Base-by-base conservation (phyloP, 2,797 vertebrate species). In the Ptychadena robeensis region DNA sequence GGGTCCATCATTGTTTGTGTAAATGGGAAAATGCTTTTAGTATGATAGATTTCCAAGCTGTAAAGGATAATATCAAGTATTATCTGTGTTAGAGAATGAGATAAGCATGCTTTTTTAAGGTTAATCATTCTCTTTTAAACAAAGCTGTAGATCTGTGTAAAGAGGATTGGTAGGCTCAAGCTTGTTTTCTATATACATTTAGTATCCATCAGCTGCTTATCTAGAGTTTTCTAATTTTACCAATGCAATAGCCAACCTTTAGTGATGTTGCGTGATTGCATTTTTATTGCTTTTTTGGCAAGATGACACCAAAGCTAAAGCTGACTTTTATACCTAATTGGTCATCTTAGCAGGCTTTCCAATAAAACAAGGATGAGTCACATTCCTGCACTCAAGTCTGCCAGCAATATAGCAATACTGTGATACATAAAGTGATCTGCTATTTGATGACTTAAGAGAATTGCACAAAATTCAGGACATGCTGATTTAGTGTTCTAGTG, bases 401-500 rank as follows among this genome's bases (percentile, higher is more conserved):
- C 88, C 89, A 91, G 85, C 65, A 88, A 88, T 88, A 89, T 86
- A 38, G 37, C 14, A 84, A 69, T 69, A 74, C 70, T 87, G 57
- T 70, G 87, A 87, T 88, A 87, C 86, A 82, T 89, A 92, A 88
- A 91, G 90, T 90, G 91, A 91, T 92, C 87, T 88, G 37, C 92
- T 91, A 87, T 88, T 37, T 35, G 86, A 87, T 89, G 90, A 90
- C 88, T 85, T 86, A 86, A 82, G 86, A 88, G 84, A 87, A 87
- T 83, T 85, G 86, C 77, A 85, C 87, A 90, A 53, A 88, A 87
- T 86, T 57, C 32, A 59, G 79, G 34, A 83, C 88, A 88, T 91
- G 88, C 91, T 93, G 93, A 94, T 92, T 92, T 94, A 93, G 88
- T 89, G 89, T 91, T 88, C 86, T 0, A 0, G 85, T 88, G 92